These are phyloP conservation scores for Hormaphis cornu DNA, from an alignment of 1,140 invertebrate genomes.

Conservation along the genomic window DNA sequence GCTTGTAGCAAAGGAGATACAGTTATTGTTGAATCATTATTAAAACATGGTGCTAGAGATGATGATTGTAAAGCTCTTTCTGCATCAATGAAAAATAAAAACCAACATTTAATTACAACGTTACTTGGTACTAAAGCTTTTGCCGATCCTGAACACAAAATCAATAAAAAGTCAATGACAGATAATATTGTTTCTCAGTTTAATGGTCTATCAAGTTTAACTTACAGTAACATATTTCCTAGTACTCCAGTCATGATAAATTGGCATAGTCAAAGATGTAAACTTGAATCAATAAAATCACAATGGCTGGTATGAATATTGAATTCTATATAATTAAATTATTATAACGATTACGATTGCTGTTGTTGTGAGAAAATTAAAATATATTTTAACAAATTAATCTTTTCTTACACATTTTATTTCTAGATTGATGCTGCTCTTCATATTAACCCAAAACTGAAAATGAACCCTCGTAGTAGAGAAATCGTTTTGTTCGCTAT, in stretches of 20 bases:
- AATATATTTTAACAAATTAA: not conserved
- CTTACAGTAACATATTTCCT: constrained; percentile 73
- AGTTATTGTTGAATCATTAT: constrained; percentile 61
- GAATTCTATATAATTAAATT: not conserved
- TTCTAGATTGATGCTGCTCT: constrained; percentile 59
- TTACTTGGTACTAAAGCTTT: constrained; percentile 68
- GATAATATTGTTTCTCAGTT: constrained; percentile 52
- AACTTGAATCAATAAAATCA: constrained; percentile 56
- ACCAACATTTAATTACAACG: constrained; percentile 63
- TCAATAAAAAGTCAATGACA: constrained; percentile 75
- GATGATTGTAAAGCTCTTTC: constrained; percentile 71
- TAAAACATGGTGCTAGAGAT: constrained; percentile 79
- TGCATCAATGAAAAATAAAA: constrained; percentile 53
- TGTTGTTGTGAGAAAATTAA: too few species aligned
- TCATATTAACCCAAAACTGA: constrained; percentile 73
- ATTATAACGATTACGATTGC: too few species aligned
- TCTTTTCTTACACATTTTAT: not conserved
- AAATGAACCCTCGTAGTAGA: constrained; percentile 56
- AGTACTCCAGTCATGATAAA: constrained; percentile 82
- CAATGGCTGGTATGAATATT: constrained; percentile 62
- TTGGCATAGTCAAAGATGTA: constrained; percentile 79
- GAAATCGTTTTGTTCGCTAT: constrained; percentile 74
- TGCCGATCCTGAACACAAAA: constrained; percentile 74
- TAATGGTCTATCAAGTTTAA: constrained; percentile 53
- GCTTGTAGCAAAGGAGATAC: constrained; percentile 59